Evolutionary conservation across 2,797 vertebrate genomes (phyloP).

Genomic region (Holocentrus rufus): DNA sequence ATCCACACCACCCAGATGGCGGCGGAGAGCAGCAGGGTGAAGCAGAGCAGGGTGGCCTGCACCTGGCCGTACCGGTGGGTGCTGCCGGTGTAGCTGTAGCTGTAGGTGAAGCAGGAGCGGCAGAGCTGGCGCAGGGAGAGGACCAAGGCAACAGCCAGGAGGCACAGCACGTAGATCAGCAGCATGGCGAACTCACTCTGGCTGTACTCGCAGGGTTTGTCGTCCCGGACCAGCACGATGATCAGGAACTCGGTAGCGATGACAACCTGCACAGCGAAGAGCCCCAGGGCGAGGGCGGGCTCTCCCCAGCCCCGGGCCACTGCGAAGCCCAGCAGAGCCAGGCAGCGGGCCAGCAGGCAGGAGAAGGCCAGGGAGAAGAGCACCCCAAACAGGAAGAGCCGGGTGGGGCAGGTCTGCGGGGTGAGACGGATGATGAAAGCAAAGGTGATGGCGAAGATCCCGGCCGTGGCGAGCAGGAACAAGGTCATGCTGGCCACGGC

Average conservation of each 20-base stretch:
- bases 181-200: slow-evolving; percentile 87
- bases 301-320: slow-evolving; percentile 80
- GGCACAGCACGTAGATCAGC: slow-evolving; percentile 88
- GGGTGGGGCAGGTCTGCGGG: slow-evolving; percentile 83
- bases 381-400: slow-evolving; percentile 90
- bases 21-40: slow-evolving; percentile 84
- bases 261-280: slow-evolving; percentile 88
- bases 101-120: slow-evolving; percentile 78
- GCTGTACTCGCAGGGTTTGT: slow-evolving; percentile 51
- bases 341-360: slow-evolving; percentile 86
- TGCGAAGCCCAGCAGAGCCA: slow-evolving; percentile 82
- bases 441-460: slow-evolving; percentile 89
- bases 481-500: slow-evolving; percentile 81
- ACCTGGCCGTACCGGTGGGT: slow-evolving; percentile 38
- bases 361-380: slow-evolving; percentile 90
- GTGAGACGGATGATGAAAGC: slow-evolving; percentile 87
- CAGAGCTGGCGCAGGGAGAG: slow-evolving; percentile 80
- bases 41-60: slow-evolving; percentile 80
- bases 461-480: slow-evolving; percentile 86
- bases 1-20: slow-evolving; percentile 92
- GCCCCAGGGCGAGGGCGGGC: slow-evolving; percentile 69
- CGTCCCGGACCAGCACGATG: slow-evolving; percentile 78
- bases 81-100: slow-evolving; percentile 67
- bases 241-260: slow-evolving; percentile 86
- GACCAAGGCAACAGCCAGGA: slow-evolving; percentile 82